phyloP scores from a whole-genome alignment of 1,140 invertebrate genomes.

The Sitobion miscanthi region DNA sequence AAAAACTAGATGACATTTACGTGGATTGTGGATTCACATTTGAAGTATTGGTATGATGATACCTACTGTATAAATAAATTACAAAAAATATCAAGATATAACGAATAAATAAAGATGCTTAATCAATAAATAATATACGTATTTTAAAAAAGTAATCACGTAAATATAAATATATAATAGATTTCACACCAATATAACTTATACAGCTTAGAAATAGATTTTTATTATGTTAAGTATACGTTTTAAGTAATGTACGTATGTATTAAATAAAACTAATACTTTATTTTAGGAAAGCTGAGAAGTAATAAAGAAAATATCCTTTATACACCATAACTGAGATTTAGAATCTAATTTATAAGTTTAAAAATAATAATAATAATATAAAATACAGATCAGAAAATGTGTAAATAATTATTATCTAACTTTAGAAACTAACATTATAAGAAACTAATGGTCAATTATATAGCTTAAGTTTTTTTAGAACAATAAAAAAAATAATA shows the following conservation, averaged over 20 bases:
- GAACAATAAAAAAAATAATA: neutral
- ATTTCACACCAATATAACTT: neutral
- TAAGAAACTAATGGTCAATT: neutral
- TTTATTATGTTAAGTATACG: neutral
- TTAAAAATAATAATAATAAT: neutral
- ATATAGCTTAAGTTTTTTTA: neutral
- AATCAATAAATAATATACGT: neutral
- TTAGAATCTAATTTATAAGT: neutral
- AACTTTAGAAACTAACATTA: neutral
- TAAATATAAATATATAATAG: neutral
- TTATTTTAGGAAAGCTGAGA: neutral
- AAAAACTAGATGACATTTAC: neutral
- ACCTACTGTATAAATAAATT: neutral
- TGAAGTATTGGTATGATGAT: neutral
- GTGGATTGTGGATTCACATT: neutral
- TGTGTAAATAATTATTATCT: neutral
- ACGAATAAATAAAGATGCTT: neutral
- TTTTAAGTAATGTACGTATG: neutral
- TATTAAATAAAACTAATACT: neutral
- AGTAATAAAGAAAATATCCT: neutral
- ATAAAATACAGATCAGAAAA: neutral
- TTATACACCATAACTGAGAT: neutral
- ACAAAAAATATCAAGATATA: neutral
- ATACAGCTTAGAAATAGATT: neutral
- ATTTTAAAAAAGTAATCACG: neutral